Evolutionary conservation across 1,140 invertebrate genomes (phyloP).

Genomic region (Neodiprion lecontei): DNA sequence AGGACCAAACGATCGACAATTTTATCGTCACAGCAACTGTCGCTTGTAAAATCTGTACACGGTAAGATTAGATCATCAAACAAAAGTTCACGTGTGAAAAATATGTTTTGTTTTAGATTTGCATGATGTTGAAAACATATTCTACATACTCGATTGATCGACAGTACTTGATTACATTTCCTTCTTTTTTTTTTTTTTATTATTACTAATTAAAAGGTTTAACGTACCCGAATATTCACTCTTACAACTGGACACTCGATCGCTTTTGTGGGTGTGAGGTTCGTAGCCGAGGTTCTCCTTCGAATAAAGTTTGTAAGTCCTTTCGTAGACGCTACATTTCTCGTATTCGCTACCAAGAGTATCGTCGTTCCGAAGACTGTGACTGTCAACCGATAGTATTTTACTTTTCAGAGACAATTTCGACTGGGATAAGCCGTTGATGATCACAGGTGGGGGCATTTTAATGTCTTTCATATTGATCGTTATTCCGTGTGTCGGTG

Average conservation of each 20-base stretch:
- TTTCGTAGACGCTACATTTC: conserved; percentile 49
- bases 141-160: no score
- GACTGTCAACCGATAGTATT: conserved; percentile 30
- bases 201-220: neutral
- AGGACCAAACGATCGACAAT: conserved; percentile 36
- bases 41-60: conserved; percentile 45
- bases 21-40: conserved; percentile 43
- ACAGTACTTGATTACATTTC: no score
- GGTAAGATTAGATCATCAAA: conserved; percentile 20
- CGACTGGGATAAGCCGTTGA: conserved; percentile 64
- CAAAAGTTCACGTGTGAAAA: neutral
- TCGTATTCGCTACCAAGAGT: conserved; percentile 42
- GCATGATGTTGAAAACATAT: no score
- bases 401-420: conserved; percentile 60
- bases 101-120: no score
- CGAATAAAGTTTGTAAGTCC: conserved; percentile 51
- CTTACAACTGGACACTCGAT: conserved; percentile 41
- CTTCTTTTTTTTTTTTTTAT: neutral
- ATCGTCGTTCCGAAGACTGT: conserved; percentile 34
- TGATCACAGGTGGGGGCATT: conserved; percentile 66
- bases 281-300: conserved; percentile 45
- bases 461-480: conserved; percentile 75
- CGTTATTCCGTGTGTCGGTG: conserved; percentile 62
- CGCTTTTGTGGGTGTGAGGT: conserved; percentile 29
- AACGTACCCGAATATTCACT: conserved; percentile 43